A percentile compares a stretch with the other conserved stretches of the same genome.
Evolutionary conservation across 2,113 vertebrate genomes (phyloP).

Genomic region (Machaerirhynchus nigripectus): DNA sequence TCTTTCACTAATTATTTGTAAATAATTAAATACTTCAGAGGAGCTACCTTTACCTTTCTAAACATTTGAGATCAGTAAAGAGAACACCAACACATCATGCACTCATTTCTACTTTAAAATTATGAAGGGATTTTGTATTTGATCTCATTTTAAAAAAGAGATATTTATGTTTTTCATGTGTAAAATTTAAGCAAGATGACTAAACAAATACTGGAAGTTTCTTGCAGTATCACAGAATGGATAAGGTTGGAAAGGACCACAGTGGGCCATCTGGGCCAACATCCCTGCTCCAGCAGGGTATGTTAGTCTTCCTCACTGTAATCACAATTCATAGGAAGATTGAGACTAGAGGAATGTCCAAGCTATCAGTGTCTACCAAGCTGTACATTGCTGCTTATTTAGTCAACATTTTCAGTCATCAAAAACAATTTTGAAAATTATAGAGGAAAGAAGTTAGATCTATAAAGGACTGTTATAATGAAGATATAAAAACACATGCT

Average conservation of each 20-base stretch:
- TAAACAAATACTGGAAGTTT: background rate
- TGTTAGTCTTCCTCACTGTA: background rate
- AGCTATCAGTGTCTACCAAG: background rate
- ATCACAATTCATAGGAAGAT: background rate
- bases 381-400: background rate
- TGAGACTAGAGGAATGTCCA: background rate
- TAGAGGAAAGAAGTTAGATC: background rate
- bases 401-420: background rate
- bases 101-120: background rate
- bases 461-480: background rate
- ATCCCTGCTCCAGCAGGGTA: background rate
- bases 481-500: background rate
- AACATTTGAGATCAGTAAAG: background rate
- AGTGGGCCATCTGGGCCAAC: background rate
- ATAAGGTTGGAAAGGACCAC: background rate
- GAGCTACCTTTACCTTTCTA: background rate
- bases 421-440: background rate
- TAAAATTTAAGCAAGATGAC: background rate
- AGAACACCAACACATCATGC: background rate
- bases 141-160: background rate
- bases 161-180: background rate
- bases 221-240: background rate
- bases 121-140: background rate
- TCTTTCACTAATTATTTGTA: background rate
- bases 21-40: background rate